These are phyloP conservation scores for Lasioglossum figueresi DNA, from an alignment of 2,888 invertebrate genomes.

Conservation along the genomic window DNA sequence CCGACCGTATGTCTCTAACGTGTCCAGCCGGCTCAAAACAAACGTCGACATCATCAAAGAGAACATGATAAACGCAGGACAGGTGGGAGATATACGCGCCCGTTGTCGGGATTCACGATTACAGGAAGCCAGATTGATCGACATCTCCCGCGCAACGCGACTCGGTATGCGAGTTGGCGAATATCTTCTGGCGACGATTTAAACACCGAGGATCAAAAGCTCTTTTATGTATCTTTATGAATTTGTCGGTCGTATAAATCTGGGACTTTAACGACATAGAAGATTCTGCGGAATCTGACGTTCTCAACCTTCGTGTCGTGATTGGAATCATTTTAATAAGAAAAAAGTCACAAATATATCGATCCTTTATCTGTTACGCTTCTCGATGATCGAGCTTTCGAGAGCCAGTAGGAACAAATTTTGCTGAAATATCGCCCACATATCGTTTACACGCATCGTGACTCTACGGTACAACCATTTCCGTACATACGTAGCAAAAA, in stretches of 20 bases:
- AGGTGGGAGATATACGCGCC: conserved; percentile 53
- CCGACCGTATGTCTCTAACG: conserved; percentile 48
- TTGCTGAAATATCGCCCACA: background rate
- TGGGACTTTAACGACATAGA: background rate
- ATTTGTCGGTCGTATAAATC: background rate
- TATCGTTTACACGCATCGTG: background rate
- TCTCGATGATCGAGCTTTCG: no score
- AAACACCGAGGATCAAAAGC: background rate
- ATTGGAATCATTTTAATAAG: background rate
- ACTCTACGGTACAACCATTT: background rate
- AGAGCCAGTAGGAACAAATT: no score
- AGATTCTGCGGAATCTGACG: background rate
- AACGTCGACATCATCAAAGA: conserved; percentile 69
- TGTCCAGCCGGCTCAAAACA: conserved; percentile 68
- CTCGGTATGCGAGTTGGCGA: background rate
- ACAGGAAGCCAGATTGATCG: conserved; percentile 36
- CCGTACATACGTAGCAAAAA: background rate
- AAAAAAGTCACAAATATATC: background rate
- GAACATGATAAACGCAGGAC: conserved; percentile 65
- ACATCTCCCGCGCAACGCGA: background rate
- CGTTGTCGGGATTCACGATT: conserved; percentile 45
- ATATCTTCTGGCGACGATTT: background rate
- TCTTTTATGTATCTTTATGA: background rate
- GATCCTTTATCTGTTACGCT: background rate
- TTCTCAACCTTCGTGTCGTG: background rate